Base-by-base conservation (phyloP, 2,797 vertebrate species). In the Peromyscus melanophrys region DNA sequence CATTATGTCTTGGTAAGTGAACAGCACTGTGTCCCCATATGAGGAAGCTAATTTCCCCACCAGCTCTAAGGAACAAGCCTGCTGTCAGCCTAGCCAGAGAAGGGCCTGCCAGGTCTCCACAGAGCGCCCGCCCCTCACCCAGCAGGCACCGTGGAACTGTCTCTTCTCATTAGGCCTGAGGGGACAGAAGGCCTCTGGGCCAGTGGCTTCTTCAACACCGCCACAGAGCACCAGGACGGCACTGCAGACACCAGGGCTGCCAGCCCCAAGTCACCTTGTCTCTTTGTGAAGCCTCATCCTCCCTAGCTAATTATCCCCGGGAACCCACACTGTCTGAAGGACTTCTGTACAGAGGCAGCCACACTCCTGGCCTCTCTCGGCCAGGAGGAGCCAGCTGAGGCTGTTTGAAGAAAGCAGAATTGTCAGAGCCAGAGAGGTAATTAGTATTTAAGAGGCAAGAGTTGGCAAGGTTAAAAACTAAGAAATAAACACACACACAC, bases 381-480 rank as follows among this genome's bases (percentile, higher is more conserved):
- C 57, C n/a, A 96, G 85, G 57, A 95, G 25, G 43, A 63, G 76
- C 61, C 92, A 83, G 59, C 86, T 73, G 69, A 86, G 84, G 31
- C 76, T 92, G 80, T 93, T 95, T 93, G 69, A 92, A 93, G 93
- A 94, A 94, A 96, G 89, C 55, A 95, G 59, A 93, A 82, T 86
- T 96, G 89, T 96, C 97, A 92, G 86, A 93, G 61, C 89, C 87
- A 5, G 67, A 34, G 82, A 96, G 84, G 96, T 98, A 98, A 98
- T 98, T 98, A 97, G 97, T 98, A 96, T 98, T 98, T 97, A 97
- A 98, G 97, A 98, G 96, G 82, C 61, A 96, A 92, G 97, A 95
- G 12, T 92, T 94, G 96, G 87, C 92, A 96, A 97, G 93, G 98
- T 97, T 98, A 98, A 98, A 98, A 98, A 95, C 97, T 97, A 94